Base-by-base conservation (phyloP, 2,888 invertebrate species). In the Daptonema setosum region DNA sequence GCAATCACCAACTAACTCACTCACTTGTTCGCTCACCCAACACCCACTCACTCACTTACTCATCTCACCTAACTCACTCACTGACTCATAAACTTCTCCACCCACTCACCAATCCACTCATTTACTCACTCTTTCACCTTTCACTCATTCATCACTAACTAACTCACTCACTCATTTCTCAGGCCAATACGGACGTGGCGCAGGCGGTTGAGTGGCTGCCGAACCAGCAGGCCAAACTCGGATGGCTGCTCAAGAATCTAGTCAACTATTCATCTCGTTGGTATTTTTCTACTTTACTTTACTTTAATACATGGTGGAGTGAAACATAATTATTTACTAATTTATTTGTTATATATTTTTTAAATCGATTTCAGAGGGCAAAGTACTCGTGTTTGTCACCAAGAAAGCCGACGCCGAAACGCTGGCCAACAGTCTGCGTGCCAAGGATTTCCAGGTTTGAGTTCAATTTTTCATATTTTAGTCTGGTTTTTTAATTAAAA, bases 321-420 rank as follows among this genome's bases (percentile, higher is more conserved):
- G 26, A 8, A 51, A 3, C 26, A 30, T 25, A 28, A 2, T 41
- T 41, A 14, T 41, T 41, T 11, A 41, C 11, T 41, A 41, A 41
- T 41, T 11, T 47, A 5, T 22, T n/a, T 47, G 14, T 47, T 5
- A n/a, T 5, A 14, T n/a, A n/a, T n/a, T n/a, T 5, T 22, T 2
- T 51, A 25, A 24, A 25, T 8, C 5, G 8, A 51, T 60, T 67
- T 59, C 64, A 20, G 79, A 82, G 43, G 97, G 97, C 24, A 90
- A 87, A 69, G 80, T 97, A 2, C 76, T 97, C 25, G 83, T 97
- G 65, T 97, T 97, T 74, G 95, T 97, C 1, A 97, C 95, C 0
- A 88, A 91, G 74, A 97, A 97, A 78, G 74, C 82, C 54, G 91
- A 97, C 73, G 87, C 91, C 0, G 93, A 95, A 70, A 86, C 88